Base-by-base conservation (phyloP, 2,113 vertebrate species). In the Nicator chloris region DNA sequence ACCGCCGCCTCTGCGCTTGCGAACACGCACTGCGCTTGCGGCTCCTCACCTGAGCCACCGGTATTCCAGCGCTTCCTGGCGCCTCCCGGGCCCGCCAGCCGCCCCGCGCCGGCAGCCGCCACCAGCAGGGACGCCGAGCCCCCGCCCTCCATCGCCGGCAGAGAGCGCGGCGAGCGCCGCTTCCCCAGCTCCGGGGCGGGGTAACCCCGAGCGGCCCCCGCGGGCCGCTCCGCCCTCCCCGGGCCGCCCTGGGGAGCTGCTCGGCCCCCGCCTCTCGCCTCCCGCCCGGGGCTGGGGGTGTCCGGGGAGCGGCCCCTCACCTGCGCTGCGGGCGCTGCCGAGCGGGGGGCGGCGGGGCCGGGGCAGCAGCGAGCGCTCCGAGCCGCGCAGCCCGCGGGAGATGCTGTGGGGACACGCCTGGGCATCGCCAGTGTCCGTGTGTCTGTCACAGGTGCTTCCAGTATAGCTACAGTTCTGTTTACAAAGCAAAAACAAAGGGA, bases 371-470 rank as follows among this genome's bases (percentile, higher is more conserved):
- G 56, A 44, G 35, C 35, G 76, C 49, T 15, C 4, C 15, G 61
- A 17, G 59, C 47, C 51, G 60, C 30, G 9, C 37, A 1, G 49
- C 6, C 23, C 22, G 9, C 37, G 11, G 33, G 3, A 10, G 35
- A 4, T 1, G 51, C 53, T 5, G 33, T 0, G 45, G 6, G 57
- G 4, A 30, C 16, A 2, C 28, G 16, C 10, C 31, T 7, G 37
- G 5, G 37, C 31, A 0, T 2, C 5, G 10, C 0, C 9, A 12
- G 10, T 3, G 13, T 15, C 7, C 27, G 0, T 2, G 37, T 9
- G 42, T 5, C 11, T 11, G 51, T 5, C 24, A 6, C 37, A 3
- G 42, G 33, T 26, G 35, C 1, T 13, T 7, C 26, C 21, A 9
- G 6, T 15, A 37, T 8, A 15, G 15, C 37, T 15, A 4, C 22